These are phyloP conservation scores for Agrochola litura DNA, from an alignment of 2,888 invertebrate genomes.

Conservation along the genomic window DNA sequence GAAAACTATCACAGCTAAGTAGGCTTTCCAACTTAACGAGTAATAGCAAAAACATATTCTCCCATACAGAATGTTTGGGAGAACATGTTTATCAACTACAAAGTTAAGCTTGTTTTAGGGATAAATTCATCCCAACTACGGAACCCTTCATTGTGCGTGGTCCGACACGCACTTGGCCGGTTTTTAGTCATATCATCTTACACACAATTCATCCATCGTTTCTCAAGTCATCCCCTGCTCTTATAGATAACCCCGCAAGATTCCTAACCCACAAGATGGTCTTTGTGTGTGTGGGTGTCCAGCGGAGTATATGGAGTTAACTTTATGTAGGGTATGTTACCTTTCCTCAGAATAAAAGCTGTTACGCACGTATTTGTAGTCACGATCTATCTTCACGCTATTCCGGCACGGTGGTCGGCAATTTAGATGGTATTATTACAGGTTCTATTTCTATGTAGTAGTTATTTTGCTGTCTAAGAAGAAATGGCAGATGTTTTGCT, in stretches of 20 bases:
- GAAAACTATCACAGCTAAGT: too few species aligned
- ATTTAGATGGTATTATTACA: conserved; percentile 47
- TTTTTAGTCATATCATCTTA: too few species aligned
- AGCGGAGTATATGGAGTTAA: not conserved
- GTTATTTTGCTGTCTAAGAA: conserved; percentile 34
- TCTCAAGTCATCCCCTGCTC: not conserved
- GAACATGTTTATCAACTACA: too few species aligned
- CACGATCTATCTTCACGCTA: conserved; percentile 51
- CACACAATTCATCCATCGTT: not conserved
- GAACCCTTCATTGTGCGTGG: too few species aligned
- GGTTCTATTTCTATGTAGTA: conserved; percentile 3
- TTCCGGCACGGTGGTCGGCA: conserved; percentile 40
- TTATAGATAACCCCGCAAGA: not conserved
- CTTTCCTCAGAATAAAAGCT: conserved; percentile 10
- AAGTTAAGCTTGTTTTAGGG: too few species aligned
- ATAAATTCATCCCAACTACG: too few species aligned
- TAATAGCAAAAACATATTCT: too few species aligned
- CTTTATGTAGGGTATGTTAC: not conserved
- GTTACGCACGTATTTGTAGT: conserved; percentile 51
- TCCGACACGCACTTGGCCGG: too few species aligned
- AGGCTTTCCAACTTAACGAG: too few species aligned
- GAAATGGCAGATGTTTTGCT: conserved; percentile 15
- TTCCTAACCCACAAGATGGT: not conserved
- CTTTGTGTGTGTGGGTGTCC: not conserved
- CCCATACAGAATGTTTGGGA: too few species aligned